Conservation (phyloP, 2,797 vertebrate species). For the Karalla daura region DNA sequence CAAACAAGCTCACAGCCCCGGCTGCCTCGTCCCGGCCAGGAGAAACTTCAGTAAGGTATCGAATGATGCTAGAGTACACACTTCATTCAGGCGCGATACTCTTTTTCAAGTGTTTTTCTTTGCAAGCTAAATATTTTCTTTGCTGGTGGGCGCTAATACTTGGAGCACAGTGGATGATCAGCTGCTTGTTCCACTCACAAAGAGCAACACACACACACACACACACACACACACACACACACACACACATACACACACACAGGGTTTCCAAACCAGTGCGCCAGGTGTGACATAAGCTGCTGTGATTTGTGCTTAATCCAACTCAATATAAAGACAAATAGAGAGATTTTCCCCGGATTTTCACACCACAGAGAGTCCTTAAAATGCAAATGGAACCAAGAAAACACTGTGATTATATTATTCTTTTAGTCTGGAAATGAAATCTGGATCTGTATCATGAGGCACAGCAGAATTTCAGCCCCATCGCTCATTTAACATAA, state of each 20-base stretch:
- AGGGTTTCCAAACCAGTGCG: neutral
- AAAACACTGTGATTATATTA: too few species aligned
- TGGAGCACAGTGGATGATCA: constrained; percentile 59
- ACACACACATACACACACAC: neutral
- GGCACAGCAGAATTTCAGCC: neutral
- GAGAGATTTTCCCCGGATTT: neutral
- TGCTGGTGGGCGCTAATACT: constrained; percentile 70
- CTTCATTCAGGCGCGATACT: constrained; percentile 67
- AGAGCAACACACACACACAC: neutral
- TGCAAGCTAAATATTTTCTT: constrained; percentile 72
- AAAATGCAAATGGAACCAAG: too few species aligned
- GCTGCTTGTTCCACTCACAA: constrained; percentile 22
- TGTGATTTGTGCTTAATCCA: neutral
- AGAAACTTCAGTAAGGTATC: constrained; percentile 70
- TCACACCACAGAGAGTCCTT: neutral
- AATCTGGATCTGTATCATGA: neutral
- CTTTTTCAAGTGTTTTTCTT: constrained; percentile 71
- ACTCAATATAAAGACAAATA: neutral
- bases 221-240: neutral
- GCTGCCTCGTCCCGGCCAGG: constrained; percentile 53
- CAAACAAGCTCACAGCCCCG: constrained; percentile 54
- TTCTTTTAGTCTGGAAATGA: constrained; percentile 9
- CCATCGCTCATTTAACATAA: neutral
- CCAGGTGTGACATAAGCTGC: neutral
- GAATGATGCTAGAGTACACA: constrained; percentile 69